A percentile compares a stretch with the other conserved stretches of the same genome.
phyloP scores from a whole-genome alignment of 1,140 invertebrate genomes.

The Eriocheir sinensis region DNA sequence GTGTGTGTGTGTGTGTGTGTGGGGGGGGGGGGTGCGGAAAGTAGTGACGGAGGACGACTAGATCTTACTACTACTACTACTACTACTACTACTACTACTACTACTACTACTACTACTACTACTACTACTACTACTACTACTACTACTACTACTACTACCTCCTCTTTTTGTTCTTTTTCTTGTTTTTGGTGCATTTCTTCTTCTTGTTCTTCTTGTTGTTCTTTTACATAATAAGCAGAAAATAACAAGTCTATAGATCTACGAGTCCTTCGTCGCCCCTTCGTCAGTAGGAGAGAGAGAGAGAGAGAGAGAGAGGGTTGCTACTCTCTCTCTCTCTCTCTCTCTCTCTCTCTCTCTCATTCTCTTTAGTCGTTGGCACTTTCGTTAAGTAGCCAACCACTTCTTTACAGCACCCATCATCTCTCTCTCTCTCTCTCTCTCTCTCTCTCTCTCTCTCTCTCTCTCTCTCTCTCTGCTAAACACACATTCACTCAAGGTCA shows the following conservation, averaged over 20 bases:
- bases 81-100: conserved; percentile 16
- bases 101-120: neutral
- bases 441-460: neutral
- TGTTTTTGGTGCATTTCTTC: no score
- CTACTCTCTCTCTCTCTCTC: no score
- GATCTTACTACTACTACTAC: neutral
- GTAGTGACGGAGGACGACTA: neutral
- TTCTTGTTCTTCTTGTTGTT: no score
- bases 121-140: conserved; percentile 16
- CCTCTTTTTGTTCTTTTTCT: no score
- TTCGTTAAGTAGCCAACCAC: neutral
- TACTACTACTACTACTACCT: neutral
- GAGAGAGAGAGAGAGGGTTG: no score
- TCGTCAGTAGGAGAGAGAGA: no score
- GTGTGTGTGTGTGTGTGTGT: no score
- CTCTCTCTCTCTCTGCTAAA: neutral
- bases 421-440: neutral
- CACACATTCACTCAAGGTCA: neutral
- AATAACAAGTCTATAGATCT: no score
- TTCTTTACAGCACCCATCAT: neutral
- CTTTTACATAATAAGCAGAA: no score
- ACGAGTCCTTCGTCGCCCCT: no score
- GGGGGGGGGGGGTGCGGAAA: no score
- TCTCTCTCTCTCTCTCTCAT: neutral
- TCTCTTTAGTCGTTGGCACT: neutral